Percentiles rank a stretch among this genome's conserved stretches.
phyloP scores from a whole-genome alignment of 2,797 vertebrate genomes.

The Thaleichthys pacificus region DNA sequence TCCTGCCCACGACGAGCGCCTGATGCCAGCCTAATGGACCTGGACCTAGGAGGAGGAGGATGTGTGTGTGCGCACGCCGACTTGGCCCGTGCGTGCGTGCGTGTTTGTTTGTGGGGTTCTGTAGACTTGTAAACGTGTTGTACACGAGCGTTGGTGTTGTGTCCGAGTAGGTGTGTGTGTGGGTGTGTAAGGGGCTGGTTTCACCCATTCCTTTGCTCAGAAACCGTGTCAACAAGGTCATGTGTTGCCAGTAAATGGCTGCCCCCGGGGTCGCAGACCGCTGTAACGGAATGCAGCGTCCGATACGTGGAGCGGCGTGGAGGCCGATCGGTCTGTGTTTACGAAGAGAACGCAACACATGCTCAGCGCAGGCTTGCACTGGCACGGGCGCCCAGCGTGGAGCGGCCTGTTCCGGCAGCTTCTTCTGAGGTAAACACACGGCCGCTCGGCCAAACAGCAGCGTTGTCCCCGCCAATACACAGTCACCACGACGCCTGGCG shows the following conservation, averaged over 20 bases:
- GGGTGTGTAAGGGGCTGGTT: slow-evolving; percentile 3
- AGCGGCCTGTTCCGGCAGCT: neutral
- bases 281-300: too few relatives aligned
- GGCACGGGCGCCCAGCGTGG: too few relatives aligned
- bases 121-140: slow-evolving; percentile 24
- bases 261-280: too few relatives aligned
- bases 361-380: neutral
- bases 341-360: neutral
- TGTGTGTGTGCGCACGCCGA: neutral
- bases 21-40: slow-evolving; percentile 70
- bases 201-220: neutral
- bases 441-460: neutral
- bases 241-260: neutral
- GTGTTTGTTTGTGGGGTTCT: slow-evolving; percentile 14
- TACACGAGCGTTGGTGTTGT: too few relatives aligned
- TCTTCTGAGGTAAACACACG: neutral
- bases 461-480: neutral
- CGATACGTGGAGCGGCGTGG: too few relatives aligned
- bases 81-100: slow-evolving; percentile 5
- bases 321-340: neutral
- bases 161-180: slow-evolving; percentile 19
- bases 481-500: neutral
- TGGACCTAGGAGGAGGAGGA: slow-evolving; percentile 56
- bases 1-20: slow-evolving; percentile 60
- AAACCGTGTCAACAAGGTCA: neutral